Base-by-base conservation (phyloP, 2,113 vertebrate genomes). In the Marmota monax region DNA sequence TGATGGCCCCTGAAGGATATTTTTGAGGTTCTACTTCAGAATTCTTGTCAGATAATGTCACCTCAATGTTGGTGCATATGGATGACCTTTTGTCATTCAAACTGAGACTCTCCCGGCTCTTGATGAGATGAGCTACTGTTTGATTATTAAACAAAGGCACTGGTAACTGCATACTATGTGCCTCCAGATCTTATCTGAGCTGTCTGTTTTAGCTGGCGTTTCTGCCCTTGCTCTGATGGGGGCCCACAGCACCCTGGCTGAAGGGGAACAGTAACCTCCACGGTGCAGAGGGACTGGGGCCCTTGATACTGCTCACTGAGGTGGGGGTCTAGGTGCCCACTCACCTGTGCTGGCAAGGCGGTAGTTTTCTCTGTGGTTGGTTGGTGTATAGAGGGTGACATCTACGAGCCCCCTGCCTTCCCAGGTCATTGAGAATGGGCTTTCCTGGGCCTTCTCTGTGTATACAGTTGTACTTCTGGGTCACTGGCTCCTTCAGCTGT, bases 251-350 rank as follows among this genome's bases (percentile, higher is more conserved):
- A 12, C 48, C 29, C 14, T 37, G 48, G 23, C 23, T 63, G 61
- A 25, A 25, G 61, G 9, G 6, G 61, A 11, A 9, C 0, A 23
- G 61, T 9, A 7, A 63, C 25, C 7, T 22, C 37, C 7, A 20
- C 4, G 10, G 37, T 56, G 27, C 25, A 37, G 9, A 12, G 51
- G 67, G 32, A 0, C 42, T 23, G 3, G 16, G 37, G 13, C 1
- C 16, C 18, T 72, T 1, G 4, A 4, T 11, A 23, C 16, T 20
- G 1, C 27, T 34, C 34, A 16, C 23, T 7, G 56, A 61, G 34
- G 6, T 14, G 1, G 32, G 32, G 39, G 20, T 22, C 53, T 23
- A 34, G 22, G 53, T 12, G 18, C 56, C 0, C 3, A 27, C 0
- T 16, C 13, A 48, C 2, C 29, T 45, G 16, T 56, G 63, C 20